phyloP scores from a whole-genome alignment of 35 echinoderm and acorn worm genomes.

The Apostichopus japonicus region DNA sequence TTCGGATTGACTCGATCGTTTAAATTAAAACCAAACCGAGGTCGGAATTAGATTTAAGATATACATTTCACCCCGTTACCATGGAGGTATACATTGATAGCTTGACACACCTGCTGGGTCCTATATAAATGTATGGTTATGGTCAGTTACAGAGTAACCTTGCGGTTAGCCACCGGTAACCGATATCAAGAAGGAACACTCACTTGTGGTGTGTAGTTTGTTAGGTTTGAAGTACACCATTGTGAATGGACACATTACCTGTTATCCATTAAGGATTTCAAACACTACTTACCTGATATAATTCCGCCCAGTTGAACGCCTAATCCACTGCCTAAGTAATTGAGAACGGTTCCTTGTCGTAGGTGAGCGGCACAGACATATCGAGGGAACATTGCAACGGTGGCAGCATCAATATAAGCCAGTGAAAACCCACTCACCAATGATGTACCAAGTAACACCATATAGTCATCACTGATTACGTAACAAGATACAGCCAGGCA shows the following conservation, averaged over 20 bases:
- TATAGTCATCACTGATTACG: not conserved
- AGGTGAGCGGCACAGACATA: not conserved
- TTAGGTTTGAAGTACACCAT: not conserved
- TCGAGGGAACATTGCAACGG: not conserved
- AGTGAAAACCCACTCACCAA: conserved; percentile 6
- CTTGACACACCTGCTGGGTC: not conserved
- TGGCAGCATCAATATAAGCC: not conserved
- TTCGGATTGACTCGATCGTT: too few species aligned
- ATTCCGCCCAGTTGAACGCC: not conserved
- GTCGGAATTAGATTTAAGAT: too few species aligned
- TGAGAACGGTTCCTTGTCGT: not conserved
- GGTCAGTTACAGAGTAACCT: not conserved
- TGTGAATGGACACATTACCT: not conserved
- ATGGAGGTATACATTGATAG: too few species aligned
- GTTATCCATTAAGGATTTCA: not conserved
- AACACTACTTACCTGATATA: not conserved
- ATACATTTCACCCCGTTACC: too few species aligned
- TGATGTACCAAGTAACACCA: not conserved
- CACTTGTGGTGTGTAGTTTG: not conserved
- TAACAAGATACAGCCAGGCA: not conserved
- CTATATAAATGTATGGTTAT: not conserved
- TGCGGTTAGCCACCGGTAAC: not conserved
- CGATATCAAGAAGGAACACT: not conserved
- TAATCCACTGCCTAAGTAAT: not conserved
- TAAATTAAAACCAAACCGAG: too few species aligned